Evolutionary conservation across 2,797 vertebrate genomes (phyloP).

Genomic region (Myotis pilosus): DNA sequence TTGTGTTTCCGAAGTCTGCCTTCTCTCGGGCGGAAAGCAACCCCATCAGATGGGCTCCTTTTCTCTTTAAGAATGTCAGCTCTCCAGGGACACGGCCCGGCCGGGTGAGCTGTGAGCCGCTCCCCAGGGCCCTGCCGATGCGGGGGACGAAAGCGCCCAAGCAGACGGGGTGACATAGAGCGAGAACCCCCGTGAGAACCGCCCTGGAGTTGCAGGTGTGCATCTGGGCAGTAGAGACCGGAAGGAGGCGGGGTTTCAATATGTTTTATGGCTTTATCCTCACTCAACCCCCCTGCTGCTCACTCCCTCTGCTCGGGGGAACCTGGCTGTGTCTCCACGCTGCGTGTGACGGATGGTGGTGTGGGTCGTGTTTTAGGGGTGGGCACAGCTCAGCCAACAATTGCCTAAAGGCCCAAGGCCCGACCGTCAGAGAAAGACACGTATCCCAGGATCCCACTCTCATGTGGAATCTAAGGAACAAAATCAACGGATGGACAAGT

Average conservation of each 20-base stretch:
- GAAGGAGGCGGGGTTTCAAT: not conserved
- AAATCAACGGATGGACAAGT: no score
- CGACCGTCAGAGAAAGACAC: no score
- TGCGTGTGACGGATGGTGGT: not conserved
- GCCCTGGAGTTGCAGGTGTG: not conserved
- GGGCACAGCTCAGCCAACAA: not conserved
- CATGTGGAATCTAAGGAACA: no score
- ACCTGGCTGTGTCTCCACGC: not conserved
- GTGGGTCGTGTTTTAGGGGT: not conserved
- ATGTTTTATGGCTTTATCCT: not conserved
- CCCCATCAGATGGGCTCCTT: not conserved
- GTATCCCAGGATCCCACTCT: no score
- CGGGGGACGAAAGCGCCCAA: not conserved
- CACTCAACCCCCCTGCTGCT: not conserved
- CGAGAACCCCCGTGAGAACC: accelerated
- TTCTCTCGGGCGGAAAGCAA: not conserved
- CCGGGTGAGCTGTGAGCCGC: not conserved
- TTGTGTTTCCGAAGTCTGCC: not conserved
- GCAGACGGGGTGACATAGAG: accelerated
- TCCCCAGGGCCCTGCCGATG: accelerated
- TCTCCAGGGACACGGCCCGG: accelerated
- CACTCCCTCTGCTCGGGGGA: not conserved
- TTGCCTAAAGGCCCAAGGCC: no score
- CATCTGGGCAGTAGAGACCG: not conserved
- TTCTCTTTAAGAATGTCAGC: not conserved